Conservation (phyloP, 1,140 invertebrate genomes). For the Papilio machaon region DNA sequence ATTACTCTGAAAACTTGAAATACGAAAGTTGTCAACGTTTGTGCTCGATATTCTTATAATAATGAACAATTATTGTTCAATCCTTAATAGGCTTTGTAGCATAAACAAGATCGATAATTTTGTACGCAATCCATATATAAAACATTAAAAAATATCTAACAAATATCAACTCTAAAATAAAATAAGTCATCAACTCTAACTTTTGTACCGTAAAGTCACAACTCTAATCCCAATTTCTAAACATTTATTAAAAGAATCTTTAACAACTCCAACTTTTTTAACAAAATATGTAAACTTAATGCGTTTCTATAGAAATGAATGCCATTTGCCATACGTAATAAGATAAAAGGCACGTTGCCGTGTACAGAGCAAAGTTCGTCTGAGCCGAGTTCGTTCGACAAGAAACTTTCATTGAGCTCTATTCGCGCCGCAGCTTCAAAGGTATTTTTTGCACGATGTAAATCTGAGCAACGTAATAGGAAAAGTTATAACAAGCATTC, state of each 20-base stretch:
- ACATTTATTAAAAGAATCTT: slow-evolving; percentile 8
- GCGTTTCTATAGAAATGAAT: slow-evolving; percentile 12
- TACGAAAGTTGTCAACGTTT: not conserved
- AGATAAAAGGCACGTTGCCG: slow-evolving; percentile 39
- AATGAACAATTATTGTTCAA: not conserved
- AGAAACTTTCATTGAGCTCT: slow-evolving; percentile 60
- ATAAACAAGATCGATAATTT: not conserved
- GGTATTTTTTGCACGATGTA: slow-evolving; percentile 68
- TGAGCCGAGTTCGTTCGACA: slow-evolving; percentile 40
- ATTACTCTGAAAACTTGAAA: slow-evolving; percentile 14
- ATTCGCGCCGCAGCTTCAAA: slow-evolving; percentile 52
- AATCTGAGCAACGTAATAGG: slow-evolving; percentile 74
- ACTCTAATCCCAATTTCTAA: not conserved
- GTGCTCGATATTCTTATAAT: not conserved
- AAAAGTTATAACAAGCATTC: slow-evolving; percentile 81
- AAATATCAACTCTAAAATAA: too few relatives aligned
- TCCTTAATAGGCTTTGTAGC: not conserved
- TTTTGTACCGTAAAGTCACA: not conserved
- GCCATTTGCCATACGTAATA: slow-evolving; percentile 9
- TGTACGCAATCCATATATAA: not conserved
- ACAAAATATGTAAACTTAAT: slow-evolving; percentile 18
- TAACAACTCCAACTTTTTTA: not conserved
- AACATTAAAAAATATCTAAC: not conserved
- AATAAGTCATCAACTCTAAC: too few relatives aligned
- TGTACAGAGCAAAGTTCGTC: slow-evolving; percentile 24